Percentiles rank a stretch among this genome's conserved stretches.
phyloP scores from a whole-genome alignment of 2,113 vertebrate species.

The Diadophis punctatus region DNA sequence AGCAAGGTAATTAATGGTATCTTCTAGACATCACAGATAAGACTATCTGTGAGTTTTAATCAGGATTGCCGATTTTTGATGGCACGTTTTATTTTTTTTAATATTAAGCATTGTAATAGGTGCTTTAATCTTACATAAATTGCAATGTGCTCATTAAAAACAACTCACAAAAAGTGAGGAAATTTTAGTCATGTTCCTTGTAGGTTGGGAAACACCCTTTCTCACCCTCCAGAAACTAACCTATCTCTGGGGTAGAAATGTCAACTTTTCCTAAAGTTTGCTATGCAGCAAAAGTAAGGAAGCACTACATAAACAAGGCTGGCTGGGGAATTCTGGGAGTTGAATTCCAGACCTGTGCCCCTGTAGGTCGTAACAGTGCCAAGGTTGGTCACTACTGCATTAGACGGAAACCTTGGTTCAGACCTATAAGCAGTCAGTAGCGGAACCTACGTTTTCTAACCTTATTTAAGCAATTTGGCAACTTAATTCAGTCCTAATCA shows the following conservation, averaged over 20 bases:
- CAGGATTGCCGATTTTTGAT: not conserved
- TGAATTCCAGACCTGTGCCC: too few relatives aligned
- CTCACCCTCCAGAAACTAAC: not conserved
- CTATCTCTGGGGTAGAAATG: not conserved
- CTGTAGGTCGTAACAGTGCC: too few relatives aligned
- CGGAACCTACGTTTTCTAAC: too few relatives aligned
- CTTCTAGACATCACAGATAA: not conserved
- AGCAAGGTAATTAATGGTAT: not conserved
- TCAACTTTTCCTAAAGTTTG: not conserved
- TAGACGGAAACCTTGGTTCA: not conserved
- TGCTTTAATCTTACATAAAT: not conserved
- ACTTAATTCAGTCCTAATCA: not conserved
- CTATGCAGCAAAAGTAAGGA: not conserved
- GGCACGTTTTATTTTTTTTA: not conserved
- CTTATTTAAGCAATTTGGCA: slow-evolving; percentile 23
- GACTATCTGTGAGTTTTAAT: not conserved
- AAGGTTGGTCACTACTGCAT: not conserved
- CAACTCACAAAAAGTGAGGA: not conserved
- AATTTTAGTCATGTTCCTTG: not conserved
- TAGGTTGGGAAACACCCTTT: not conserved
- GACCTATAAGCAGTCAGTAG: not conserved
- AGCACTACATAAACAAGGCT: not conserved
- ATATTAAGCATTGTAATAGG: not conserved
- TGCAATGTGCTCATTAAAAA: not conserved
- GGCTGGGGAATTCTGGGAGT: too few relatives aligned